Evolutionary conservation across 2,797 vertebrate species (phyloP).

Genomic region (Sebastes nivosus): DNA sequence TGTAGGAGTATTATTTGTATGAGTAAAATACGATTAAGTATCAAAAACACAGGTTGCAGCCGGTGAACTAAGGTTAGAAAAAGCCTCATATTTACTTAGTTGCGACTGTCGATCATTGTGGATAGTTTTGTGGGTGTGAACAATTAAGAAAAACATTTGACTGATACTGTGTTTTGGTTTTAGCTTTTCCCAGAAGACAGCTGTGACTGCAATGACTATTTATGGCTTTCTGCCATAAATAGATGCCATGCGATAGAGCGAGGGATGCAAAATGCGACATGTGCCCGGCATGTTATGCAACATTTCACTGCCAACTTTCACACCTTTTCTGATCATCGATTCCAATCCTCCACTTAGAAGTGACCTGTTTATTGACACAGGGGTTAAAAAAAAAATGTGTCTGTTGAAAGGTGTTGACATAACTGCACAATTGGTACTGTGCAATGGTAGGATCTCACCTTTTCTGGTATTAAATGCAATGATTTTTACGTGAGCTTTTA

Average conservation of each 20-base stretch:
- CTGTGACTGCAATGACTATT: constrained; percentile 13
- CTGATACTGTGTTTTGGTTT: constrained; percentile 38
- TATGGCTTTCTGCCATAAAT: constrained; percentile 31
- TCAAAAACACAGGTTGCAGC: background rate
- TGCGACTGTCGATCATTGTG: background rate
- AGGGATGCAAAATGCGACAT: background rate
- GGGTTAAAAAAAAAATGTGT: background rate
- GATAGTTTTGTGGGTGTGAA: constrained; percentile 2
- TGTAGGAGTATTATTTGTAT: background rate
- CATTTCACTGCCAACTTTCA: background rate
- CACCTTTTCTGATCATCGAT: background rate
- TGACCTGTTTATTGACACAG: background rate
- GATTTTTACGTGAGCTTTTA: background rate
- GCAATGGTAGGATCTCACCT: background rate
- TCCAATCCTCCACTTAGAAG: background rate
- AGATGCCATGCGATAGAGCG: constrained; percentile 26
- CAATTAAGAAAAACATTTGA: no score
- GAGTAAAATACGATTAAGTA: background rate
- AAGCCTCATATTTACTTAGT: background rate
- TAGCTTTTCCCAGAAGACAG: constrained; percentile 63
- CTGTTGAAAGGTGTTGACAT: background rate
- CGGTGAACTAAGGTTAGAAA: background rate
- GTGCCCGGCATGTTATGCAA: background rate
- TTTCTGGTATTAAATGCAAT: background rate
- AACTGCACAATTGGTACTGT: background rate